A percentile compares a stretch with the other conserved stretches of the same genome.
Evolutionary conservation across 1,140 invertebrate genomes (phyloP).

Genomic region (Scylla paramamosain): DNA sequence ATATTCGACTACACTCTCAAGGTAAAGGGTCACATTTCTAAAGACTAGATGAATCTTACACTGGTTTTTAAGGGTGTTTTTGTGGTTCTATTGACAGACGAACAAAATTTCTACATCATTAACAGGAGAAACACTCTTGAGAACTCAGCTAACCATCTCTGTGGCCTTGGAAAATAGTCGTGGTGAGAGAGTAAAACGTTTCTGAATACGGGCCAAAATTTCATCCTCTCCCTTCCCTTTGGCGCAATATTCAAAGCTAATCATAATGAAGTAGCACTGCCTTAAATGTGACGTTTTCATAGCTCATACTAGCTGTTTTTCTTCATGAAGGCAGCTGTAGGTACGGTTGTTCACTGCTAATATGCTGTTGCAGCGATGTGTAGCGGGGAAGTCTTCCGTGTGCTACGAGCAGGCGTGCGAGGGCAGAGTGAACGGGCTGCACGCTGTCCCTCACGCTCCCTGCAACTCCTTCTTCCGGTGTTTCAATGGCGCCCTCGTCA

Average conservation of each 20-base stretch:
- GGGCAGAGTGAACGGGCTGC: conserved; percentile 79
- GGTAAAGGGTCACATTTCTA: conserved; percentile 50
- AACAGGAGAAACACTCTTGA: too few species aligned
- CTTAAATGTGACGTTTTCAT: neutral
- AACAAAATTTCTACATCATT: too few species aligned
- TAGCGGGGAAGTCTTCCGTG: conserved; percentile 73
- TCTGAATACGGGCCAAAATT: too few species aligned
- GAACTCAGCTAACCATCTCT: too few species aligned
- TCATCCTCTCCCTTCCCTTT: too few species aligned
- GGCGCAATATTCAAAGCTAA: too few species aligned
- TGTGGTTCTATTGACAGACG: too few species aligned
- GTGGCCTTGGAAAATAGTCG: too few species aligned
- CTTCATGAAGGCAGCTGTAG: neutral
- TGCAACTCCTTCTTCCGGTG: conserved; percentile 79
- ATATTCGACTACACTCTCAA: conserved; percentile 76
- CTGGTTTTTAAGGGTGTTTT: too few species aligned
- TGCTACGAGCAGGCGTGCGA: conserved; percentile 80
- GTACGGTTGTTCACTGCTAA: neutral
- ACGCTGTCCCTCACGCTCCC: conserved; percentile 77
- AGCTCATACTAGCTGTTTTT: neutral
- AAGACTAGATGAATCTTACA: too few species aligned
- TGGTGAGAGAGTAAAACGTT: too few species aligned
- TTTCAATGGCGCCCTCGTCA: conserved; percentile 77
- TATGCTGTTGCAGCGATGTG: conserved; percentile 76
- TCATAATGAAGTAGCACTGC: too few species aligned